phyloP scores from a whole-genome alignment of 1,140 invertebrate species.

The Papilio polyxenes region DNA sequence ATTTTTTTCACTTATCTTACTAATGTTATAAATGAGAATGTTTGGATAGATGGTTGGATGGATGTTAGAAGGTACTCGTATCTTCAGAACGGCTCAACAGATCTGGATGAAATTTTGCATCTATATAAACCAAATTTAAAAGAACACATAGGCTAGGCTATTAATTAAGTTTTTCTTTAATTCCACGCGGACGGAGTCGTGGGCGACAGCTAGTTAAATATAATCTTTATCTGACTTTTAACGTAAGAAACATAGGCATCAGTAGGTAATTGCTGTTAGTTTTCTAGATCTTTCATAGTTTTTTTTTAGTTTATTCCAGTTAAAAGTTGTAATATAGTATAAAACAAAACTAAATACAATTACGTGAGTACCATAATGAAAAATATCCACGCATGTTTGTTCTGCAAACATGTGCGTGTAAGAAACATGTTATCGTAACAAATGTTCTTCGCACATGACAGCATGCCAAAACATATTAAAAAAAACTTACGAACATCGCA shows the following conservation, averaged over 20 bases:
- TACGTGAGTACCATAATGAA: background rate
- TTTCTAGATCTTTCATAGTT: too few species aligned
- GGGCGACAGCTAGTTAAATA: too few species aligned
- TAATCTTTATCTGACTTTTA: background rate
- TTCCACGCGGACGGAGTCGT: too few species aligned
- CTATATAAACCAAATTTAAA: background rate
- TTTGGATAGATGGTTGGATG: too few species aligned
- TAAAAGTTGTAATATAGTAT: too few species aligned
- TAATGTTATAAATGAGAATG: too few species aligned
- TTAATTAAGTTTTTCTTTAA: background rate
- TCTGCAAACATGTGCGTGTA: background rate
- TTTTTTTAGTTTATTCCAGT: too few species aligned
- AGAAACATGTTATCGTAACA: constrained; percentile 8
- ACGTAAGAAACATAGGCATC: background rate
- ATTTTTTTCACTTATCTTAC: too few species aligned
- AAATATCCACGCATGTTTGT: background rate
- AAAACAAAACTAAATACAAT: background rate
- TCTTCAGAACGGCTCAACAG: too few species aligned
- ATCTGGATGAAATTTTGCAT: too few species aligned
- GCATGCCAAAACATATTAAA: constrained; percentile 11
- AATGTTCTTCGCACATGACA: constrained; percentile 12
- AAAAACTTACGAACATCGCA: background rate
- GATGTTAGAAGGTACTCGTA: too few species aligned
- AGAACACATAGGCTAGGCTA: background rate
- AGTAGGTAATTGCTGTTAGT: too few species aligned